phyloP scores from a whole-genome alignment of 2,797 vertebrate species.

The Acipenser transmontanus region DNA sequence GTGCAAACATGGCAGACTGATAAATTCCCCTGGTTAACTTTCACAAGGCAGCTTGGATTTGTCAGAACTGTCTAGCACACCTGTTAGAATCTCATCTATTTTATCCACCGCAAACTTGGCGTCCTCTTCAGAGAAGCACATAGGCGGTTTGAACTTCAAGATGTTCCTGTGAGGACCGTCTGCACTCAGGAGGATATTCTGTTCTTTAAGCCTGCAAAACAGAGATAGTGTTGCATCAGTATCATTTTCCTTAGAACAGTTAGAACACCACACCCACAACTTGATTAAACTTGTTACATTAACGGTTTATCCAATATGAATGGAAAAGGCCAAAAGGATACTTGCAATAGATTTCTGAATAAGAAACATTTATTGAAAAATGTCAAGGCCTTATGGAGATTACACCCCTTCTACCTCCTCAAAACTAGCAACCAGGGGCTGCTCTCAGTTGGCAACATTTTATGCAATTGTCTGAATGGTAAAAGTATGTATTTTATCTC shows the following conservation, averaged over 20 bases:
- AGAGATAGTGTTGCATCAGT: slow-evolving; percentile 8
- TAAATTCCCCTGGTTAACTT: background rate
- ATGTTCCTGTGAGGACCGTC: slow-evolving; percentile 91
- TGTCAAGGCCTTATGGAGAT: no score
- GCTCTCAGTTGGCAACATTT: no score
- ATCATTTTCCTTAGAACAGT: background rate
- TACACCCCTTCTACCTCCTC: no score
- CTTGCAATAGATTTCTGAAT: no score
- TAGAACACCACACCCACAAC: no score
- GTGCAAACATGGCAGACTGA: background rate
- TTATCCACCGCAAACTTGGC: slow-evolving; percentile 70
- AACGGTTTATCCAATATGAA: no score
- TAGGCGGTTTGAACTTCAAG: slow-evolving; percentile 91
- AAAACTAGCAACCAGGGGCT: no score
- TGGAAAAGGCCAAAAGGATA: no score
- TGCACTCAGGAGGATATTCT: slow-evolving; percentile 78
- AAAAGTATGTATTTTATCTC: no score
- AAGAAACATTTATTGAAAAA: no score
- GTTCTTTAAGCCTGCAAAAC: slow-evolving; percentile 75
- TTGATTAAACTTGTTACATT: no score
- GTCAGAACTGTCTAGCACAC: slow-evolving; percentile 39
- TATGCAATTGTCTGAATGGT: no score
- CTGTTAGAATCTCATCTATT: slow-evolving; percentile 79
- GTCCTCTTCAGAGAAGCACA: slow-evolving; percentile 84
- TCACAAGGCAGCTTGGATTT: background rate